phyloP scores from a whole-genome alignment of 2,113 vertebrate species.

The Zosterops pallidus region DNA sequence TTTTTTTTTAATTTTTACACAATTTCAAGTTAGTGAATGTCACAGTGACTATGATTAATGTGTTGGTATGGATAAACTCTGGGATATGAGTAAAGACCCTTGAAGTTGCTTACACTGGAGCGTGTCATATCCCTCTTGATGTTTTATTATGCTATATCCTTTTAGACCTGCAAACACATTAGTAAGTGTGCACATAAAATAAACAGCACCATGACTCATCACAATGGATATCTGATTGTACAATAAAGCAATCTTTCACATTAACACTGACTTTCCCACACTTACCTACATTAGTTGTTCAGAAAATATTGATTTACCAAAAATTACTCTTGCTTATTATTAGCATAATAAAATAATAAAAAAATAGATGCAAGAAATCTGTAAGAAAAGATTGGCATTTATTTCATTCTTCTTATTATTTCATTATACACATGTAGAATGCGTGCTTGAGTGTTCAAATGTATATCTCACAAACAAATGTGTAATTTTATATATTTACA shows the following conservation, averaged over 20 bases:
- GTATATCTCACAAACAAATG: not conserved
- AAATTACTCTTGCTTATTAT: not conserved
- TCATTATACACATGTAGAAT: not conserved
- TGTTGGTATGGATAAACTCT: not conserved
- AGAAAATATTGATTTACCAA: not conserved
- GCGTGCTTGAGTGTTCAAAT: not conserved
- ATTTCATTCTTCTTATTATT: not conserved
- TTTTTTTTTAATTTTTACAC: not conserved
- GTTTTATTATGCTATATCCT: not conserved
- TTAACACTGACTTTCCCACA: not conserved
- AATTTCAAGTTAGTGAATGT: not conserved
- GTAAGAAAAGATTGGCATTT: not conserved
- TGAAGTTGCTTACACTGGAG: not conserved
- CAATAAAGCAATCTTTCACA: not conserved
- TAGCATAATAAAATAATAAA: not conserved
- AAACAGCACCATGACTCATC: not conserved
- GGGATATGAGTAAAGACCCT: not conserved
- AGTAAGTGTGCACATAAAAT: not conserved
- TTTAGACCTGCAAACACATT: not conserved
- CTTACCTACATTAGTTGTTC: not conserved
- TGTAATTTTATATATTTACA: not conserved
- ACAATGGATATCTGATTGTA: not conserved
- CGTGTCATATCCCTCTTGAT: not conserved
- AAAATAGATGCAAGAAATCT: not conserved
- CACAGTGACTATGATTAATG: not conserved